These are phyloP conservation scores for Mesochorus sp. DNA, from an alignment of 2,888 invertebrate genomes.

Conservation along the genomic window DNA sequence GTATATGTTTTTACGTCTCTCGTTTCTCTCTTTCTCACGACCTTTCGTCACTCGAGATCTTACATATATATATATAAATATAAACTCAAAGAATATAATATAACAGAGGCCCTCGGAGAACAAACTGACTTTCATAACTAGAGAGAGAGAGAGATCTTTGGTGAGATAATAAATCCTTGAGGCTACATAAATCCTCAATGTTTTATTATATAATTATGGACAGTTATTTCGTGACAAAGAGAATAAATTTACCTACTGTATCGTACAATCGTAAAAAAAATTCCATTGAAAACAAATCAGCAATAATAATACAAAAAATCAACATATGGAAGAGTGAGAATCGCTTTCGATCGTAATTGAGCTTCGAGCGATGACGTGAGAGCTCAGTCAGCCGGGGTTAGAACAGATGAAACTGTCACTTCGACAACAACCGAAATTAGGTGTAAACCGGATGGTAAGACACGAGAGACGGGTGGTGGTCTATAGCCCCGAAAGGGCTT, in stretches of 20 bases:
- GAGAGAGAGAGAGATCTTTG: constrained; percentile 14
- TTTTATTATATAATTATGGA: neutral
- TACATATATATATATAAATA: neutral
- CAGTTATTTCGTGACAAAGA: neutral
- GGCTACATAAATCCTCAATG: constrained; percentile 14
- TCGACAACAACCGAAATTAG: constrained; percentile 62
- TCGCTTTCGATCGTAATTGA: neutral
- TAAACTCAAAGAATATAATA: neutral
- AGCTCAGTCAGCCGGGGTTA: neutral
- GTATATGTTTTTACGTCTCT: too few species aligned
- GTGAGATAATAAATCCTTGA: constrained; percentile 21
- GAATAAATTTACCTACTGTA: too few species aligned
- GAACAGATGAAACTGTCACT: constrained; percentile 37
- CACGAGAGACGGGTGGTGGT: too few species aligned
- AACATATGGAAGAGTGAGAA: neutral
- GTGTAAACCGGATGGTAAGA: constrained; percentile 64
- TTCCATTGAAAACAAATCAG: neutral
- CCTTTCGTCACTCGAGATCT: constrained; percentile 39
- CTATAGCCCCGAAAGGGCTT: constrained; percentile 20
- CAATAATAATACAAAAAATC: neutral
- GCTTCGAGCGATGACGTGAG: neutral
- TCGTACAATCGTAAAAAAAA: neutral
- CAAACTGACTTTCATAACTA: constrained; percentile 46
- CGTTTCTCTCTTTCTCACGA: constrained; percentile 29
- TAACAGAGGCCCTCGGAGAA: constrained; percentile 4